phyloP scores from a whole-genome alignment of 2,888 invertebrate species.

The Drosophila falleni region DNA sequence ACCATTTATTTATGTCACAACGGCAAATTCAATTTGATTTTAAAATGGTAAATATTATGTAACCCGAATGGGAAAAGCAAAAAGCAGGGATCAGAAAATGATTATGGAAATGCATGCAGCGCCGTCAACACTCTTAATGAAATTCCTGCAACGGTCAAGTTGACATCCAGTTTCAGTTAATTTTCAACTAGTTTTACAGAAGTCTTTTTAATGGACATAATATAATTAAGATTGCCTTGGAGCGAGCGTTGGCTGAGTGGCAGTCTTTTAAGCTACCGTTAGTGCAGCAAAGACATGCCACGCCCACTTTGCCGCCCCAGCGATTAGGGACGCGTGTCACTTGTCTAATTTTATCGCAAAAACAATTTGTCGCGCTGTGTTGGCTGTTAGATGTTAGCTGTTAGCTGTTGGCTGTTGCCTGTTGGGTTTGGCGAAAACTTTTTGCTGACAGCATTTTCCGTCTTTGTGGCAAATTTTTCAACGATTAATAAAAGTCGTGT shows the following conservation, averaged over 20 bases:
- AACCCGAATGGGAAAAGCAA: neutral
- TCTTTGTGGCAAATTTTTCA: constrained; percentile 71
- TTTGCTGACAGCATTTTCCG: constrained; percentile 64
- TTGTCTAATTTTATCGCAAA: constrained; percentile 79
- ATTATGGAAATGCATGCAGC: constrained; percentile 30
- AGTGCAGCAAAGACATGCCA: constrained; percentile 26
- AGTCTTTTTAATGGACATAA: constrained; percentile 34
- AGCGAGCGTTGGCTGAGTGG: constrained; percentile 39
- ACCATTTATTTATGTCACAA: constrained; percentile 69
- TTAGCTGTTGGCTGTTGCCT: constrained; percentile 21
- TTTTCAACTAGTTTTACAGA: constrained; percentile 14
- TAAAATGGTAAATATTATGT: constrained; percentile 33
- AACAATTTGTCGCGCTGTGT: constrained; percentile 78
- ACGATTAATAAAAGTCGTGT: constrained; percentile 78
- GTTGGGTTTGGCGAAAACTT: constrained; percentile 58
- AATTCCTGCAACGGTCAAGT: constrained; percentile 54
- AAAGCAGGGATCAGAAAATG: neutral
- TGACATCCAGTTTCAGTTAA: constrained; percentile 29
- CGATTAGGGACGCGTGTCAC: constrained; percentile 74
- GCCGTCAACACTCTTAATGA: constrained; percentile 56
- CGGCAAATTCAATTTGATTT: constrained; percentile 72
- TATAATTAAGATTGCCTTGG: constrained; percentile 67
- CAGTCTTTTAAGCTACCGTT: constrained; percentile 53
- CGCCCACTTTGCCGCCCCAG: constrained; percentile 40
- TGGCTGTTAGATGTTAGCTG: constrained; percentile 30